These are phyloP conservation scores for Zele albiditarsus DNA, from an alignment of 2,888 invertebrate genomes.

Conservation along the genomic window DNA sequence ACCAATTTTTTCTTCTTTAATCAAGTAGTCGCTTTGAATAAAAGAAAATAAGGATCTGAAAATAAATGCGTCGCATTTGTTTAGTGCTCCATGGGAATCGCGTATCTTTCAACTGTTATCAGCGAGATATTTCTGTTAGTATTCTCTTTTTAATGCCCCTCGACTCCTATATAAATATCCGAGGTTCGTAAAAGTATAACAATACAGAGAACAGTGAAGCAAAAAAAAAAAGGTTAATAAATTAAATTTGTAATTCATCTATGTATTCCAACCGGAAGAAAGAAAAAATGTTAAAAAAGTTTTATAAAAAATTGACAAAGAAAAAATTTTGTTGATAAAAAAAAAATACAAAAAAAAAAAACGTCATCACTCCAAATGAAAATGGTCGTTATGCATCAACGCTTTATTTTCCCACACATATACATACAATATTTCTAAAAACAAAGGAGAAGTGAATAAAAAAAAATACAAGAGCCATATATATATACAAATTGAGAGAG, in stretches of 20 bases:
- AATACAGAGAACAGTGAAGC: not conserved
- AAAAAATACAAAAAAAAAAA: not conserved
- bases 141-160: not conserved
- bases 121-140: conserved; percentile 33
- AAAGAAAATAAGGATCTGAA: not conserved
- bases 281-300: conserved; percentile 13
- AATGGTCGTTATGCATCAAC: conserved; percentile 1
- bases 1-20: not conserved
- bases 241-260: not conserved
- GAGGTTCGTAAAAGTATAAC: too few relatives aligned
- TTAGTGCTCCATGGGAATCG: not conserved
- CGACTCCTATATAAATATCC: too few relatives aligned
- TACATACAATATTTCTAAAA: not conserved
- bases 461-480: not conserved
- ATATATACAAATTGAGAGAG: too few relatives aligned
- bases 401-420: not conserved
- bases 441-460: conserved; percentile 26
- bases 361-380: not conserved
- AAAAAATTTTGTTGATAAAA: not conserved
- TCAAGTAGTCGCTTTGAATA: not conserved
- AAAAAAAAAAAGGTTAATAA: not conserved
- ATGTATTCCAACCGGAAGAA: not conserved
- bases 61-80: conserved; percentile 4
- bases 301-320: not conserved
- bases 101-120: conserved; percentile 10